These are phyloP conservation scores for Spongilla lacustris DNA, from an alignment of 37 sponge, comb jelly and placozoan genomes.

Conservation along the genomic window DNA sequence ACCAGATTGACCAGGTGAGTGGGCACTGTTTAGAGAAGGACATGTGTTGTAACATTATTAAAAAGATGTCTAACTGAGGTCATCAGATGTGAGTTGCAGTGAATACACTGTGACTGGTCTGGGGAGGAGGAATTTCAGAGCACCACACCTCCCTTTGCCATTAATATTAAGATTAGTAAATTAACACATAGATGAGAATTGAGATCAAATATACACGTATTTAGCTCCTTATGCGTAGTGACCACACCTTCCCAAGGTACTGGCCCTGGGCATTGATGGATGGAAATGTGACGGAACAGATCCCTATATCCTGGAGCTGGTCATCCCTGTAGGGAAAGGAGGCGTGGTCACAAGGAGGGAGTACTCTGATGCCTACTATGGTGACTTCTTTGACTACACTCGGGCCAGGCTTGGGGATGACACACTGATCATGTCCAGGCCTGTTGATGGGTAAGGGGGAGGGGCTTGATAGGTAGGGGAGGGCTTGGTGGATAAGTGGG, in stretches of 20 bases:
- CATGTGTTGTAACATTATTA: not conserved
- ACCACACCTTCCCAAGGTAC: constrained; percentile 32
- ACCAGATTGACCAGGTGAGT: constrained; percentile 71
- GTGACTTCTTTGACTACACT: constrained; percentile 85
- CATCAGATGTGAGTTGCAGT: no score
- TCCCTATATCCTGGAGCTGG: constrained; percentile 69
- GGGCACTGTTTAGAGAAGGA: not conserved
- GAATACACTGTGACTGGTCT: no score
- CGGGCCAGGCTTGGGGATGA: constrained; percentile 57
- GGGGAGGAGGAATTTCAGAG: no score
- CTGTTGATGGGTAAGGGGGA: constrained; percentile 79
- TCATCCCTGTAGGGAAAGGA: constrained; percentile 47
- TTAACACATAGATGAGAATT: no score
- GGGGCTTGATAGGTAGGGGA: no score
- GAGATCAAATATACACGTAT: no score
- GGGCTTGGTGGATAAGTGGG: no score
- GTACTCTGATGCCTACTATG: constrained; percentile 82
- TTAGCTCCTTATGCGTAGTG: not conserved
- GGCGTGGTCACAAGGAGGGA: constrained; percentile 60
- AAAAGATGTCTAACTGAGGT: not conserved
- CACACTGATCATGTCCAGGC: constrained; percentile 82
- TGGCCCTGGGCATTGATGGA: constrained; percentile 74
- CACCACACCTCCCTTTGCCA: no score
- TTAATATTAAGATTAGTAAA: no score
- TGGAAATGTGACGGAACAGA: constrained; percentile 95